Evolutionary conservation across 2,797 vertebrate genomes (phyloP).

Genomic region (Cossypha dichroa): DNA sequence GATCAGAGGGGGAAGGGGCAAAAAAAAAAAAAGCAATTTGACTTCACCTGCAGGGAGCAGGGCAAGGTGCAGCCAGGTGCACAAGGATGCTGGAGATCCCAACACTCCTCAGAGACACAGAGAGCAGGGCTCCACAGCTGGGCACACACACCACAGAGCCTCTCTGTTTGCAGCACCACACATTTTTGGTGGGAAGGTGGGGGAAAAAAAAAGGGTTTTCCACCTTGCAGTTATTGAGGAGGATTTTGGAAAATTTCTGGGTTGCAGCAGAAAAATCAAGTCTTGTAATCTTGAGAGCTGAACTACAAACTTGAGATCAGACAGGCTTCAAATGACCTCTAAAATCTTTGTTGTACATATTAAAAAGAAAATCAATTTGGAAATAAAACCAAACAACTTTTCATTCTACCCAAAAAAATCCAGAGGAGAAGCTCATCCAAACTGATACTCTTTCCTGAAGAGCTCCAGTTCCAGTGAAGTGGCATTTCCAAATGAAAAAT

Average conservation of each 20-base stretch:
- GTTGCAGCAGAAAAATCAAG: background rate
- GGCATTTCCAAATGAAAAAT: slow-evolving; percentile 52
- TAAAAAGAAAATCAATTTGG: background rate
- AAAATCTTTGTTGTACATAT: background rate
- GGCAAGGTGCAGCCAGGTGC: background rate
- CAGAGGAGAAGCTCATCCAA: background rate
- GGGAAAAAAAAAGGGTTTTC: too few species aligned
- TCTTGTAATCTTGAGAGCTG: background rate
- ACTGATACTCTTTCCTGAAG: background rate
- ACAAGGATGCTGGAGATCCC: background rate
- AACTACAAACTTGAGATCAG: background rate
- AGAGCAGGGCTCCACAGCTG: background rate
- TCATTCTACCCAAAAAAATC: background rate
- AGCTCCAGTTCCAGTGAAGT: slow-evolving; percentile 1
- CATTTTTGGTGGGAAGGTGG: accelerated
- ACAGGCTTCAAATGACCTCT: background rate
- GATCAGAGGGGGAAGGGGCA: background rate
- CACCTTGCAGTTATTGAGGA: accelerated
- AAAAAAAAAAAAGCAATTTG: slow-evolving; percentile 15
- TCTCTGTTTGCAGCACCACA: background rate
- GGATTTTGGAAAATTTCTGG: background rate
- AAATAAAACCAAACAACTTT: background rate
- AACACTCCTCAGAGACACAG: accelerated
- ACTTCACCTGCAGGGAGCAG: slow-evolving; percentile 5
- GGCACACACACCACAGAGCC: accelerated